Base-by-base conservation (phyloP, 2,888 invertebrate species). In the Cryptus armator region DNA sequence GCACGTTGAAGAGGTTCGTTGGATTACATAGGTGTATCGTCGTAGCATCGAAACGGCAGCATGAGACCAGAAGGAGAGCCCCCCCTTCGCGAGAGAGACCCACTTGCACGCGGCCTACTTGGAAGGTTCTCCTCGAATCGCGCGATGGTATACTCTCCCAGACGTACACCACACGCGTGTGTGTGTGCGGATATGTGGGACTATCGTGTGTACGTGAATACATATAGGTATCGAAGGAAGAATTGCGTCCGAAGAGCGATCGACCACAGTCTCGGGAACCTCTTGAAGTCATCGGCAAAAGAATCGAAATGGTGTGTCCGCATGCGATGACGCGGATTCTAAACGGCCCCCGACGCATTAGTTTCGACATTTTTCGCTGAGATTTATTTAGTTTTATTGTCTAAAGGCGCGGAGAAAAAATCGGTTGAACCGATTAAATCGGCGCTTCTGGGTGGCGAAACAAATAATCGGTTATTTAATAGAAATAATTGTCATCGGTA, bases 81-180 rank as follows among this genome's bases (percentile, higher is more conserved):
- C 89, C 90, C 90, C 89, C 90, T 91, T 90, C 84, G 86, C 82
- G 74, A 82, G 83, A 81, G 86, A 87, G 88, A 87, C 88, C 88
- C 85, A 88, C 88, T 88, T 91, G 90, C 88, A 86, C 87, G 87
- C 88, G 91, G 88, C 91, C 91, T 91, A 91, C 91, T 91, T 91
- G 89, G 83, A 81, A 70, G 75, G 81, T 78, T 82, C 81, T 81
- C 68, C 75, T 85, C 75, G 78, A 71, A 82, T 81, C 74, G 53
- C 72, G 66, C 81, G 68, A 81, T 75, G 46, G 72, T 74, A 78
- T 78, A 68, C 75, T 79, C 81, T 74, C 78, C 43, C 76, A 46
- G 29, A 19, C 48, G 24, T 19, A 16, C 16, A 32, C 48, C 48
- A 29, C 32, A 7, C 5, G 6, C 44, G 6, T 9, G 32, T 32